Evolutionary conservation across 2,888 invertebrate genomes (phyloP).

Genomic region (Hanleya hanleyi): DNA sequence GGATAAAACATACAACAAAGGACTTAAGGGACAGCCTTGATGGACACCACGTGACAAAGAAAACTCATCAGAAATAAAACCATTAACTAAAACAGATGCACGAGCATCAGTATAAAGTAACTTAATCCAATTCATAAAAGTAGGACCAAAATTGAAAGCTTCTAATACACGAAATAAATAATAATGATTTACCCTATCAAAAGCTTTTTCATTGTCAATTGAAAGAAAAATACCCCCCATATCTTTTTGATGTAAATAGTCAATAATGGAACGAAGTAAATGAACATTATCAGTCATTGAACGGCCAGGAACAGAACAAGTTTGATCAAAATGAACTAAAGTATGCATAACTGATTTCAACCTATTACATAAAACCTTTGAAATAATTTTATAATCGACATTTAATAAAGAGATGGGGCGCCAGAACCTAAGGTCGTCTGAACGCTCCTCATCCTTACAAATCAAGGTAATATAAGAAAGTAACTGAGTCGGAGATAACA

Average conservation of each 20-base stretch:
- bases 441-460: constrained; percentile 36
- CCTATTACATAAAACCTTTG: constrained; percentile 37
- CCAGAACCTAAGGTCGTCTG: constrained; percentile 36
- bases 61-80: not conserved
- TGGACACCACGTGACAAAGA: not conserved
- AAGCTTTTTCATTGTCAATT: constrained; percentile 48
- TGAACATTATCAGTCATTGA: constrained; percentile 45
- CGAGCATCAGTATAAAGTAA: constrained; percentile 33
- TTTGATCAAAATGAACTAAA: constrained; percentile 38
- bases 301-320: constrained; percentile 41
- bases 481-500: not conserved
- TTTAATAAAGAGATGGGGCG: constrained; percentile 46
- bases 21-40: constrained; percentile 1
- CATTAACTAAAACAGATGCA: not conserved
- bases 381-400: constrained; percentile 43
- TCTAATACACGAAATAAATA: constrained; percentile 38
- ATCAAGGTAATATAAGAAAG: constrained; percentile 25
- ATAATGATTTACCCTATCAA: constrained; percentile 43
- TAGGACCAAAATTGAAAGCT: constrained; percentile 38
- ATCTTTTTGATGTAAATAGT: constrained; percentile 40
- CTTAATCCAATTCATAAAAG: constrained; percentile 39
- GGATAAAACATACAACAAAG: not conserved
- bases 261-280: constrained; percentile 38
- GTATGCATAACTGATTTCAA: constrained; percentile 29
- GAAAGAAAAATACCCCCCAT: constrained; percentile 34